phyloP scores from a whole-genome alignment of 2,888 invertebrate species.

The Incurvaria masculella region DNA sequence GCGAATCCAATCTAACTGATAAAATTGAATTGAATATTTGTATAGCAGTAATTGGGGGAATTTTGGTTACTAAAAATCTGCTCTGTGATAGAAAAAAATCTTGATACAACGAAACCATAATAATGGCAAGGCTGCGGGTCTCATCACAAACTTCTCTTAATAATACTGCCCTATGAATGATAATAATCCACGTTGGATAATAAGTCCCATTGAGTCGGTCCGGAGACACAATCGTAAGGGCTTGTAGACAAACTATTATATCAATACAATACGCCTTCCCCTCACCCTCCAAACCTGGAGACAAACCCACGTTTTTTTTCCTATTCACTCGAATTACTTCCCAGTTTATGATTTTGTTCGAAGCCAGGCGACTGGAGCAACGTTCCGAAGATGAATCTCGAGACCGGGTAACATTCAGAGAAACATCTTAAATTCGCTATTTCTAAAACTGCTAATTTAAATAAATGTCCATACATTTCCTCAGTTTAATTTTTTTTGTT shows the following conservation, averaged over 20 bases:
- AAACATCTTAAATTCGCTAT: background rate
- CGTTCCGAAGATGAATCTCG: background rate
- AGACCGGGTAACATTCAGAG: background rate
- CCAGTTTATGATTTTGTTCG: slow-evolving; percentile 29
- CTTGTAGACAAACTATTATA: slow-evolving; percentile 49
- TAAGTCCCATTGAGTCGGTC: slow-evolving; percentile 31
- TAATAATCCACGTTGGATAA: slow-evolving; percentile 32
- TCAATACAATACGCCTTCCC: slow-evolving; percentile 41
- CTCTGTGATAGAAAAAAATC: too few species aligned
- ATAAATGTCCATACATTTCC: too few species aligned
- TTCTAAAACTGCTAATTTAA: too few species aligned
- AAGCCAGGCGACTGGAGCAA: background rate
- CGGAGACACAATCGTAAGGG: slow-evolving; percentile 41
- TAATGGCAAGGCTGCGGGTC: too few species aligned
- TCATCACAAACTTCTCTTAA: background rate
- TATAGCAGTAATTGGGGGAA: too few species aligned
- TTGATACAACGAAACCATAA: too few species aligned
- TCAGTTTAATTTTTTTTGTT: too few species aligned
- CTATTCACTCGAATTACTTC: slow-evolving; percentile 31
- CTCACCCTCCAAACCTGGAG: slow-evolving; percentile 10
- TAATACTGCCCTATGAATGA: slow-evolving; percentile 37
- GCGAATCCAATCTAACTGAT: too few species aligned
- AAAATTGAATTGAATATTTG: too few species aligned
- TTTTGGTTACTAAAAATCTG: too few species aligned
- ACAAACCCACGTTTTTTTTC: slow-evolving; percentile 19